Evolutionary conservation across 2,797 vertebrate genomes (phyloP).

Genomic region (Sebastes reedi): DNA sequence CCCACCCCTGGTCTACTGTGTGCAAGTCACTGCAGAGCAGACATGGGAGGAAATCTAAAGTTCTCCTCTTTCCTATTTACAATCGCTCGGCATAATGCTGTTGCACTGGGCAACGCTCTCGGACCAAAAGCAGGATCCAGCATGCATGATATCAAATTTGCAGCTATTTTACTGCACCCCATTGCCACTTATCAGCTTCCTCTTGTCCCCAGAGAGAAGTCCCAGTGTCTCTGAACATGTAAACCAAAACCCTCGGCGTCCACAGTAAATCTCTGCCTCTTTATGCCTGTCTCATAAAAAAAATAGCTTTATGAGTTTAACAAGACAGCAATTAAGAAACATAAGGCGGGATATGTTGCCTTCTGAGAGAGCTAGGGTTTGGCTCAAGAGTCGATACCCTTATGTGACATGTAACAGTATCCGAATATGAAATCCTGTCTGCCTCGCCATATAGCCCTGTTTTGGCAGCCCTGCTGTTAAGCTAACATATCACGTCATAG

Average conservation of each 20-base stretch:
- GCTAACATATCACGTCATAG: slow-evolving; percentile 57
- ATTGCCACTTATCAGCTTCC: slow-evolving; percentile 32
- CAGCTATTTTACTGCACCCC: slow-evolving; percentile 21
- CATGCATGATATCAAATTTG: slow-evolving; percentile 33
- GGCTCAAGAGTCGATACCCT: slow-evolving; percentile 33
- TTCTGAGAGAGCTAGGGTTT: slow-evolving; percentile 38
- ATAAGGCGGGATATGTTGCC: slow-evolving; percentile 5
- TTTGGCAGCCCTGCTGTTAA: slow-evolving; percentile 43
- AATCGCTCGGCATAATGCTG: slow-evolving; percentile 32
- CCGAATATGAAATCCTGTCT: slow-evolving; percentile 36
- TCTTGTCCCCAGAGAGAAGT: slow-evolving; percentile 8
- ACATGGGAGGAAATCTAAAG: slow-evolving; percentile 30
- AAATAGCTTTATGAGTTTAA: slow-evolving; percentile 29
- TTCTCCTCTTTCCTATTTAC: slow-evolving; percentile 47
- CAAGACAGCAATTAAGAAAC: slow-evolving; percentile 30
- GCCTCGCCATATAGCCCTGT: slow-evolving; percentile 29
- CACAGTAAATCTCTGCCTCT: slow-evolving; percentile 10
- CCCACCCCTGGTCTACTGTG: too few species aligned
- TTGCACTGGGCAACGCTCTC: slow-evolving; percentile 16
- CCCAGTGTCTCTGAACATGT: slow-evolving; percentile 18
- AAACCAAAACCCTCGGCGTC: slow-evolving; percentile 4
- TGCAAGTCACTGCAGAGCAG: slow-evolving; percentile 56
- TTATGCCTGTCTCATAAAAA: slow-evolving; percentile 9
- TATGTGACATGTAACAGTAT: slow-evolving; percentile 40
- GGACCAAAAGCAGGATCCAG: slow-evolving; percentile 41